Evolutionary conservation across 2,113 vertebrate species (phyloP).

Genomic region (Macquaria ambigua): DNA sequence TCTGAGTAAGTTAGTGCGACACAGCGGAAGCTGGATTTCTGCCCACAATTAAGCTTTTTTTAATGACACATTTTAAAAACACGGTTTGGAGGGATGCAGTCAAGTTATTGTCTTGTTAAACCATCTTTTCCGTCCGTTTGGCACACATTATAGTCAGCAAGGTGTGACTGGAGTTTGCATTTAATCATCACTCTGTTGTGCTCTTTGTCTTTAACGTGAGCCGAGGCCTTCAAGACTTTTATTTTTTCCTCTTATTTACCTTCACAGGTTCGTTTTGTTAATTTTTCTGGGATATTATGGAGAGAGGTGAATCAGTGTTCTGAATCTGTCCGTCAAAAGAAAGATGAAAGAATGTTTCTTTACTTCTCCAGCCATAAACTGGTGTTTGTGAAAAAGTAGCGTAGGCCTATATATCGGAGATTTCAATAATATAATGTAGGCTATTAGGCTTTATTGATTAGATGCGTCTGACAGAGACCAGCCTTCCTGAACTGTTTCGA

Average conservation of each 20-base stretch:
- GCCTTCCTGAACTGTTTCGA: not conserved
- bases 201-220: not conserved
- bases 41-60: not conserved
- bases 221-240: not conserved
- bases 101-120: not conserved
- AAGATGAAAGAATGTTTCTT: not conserved
- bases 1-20: not conserved
- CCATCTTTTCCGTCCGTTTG: not conserved
- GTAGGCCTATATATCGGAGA: not conserved
- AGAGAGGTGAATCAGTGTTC: not conserved
- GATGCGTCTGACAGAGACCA: conserved; percentile 12
- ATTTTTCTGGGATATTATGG: not conserved
- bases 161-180: not conserved
- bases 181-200: too few relatives aligned
- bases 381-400: not conserved
- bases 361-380: not conserved
- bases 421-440: not conserved
- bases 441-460: not conserved
- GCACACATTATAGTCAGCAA: not conserved
- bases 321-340: not conserved
- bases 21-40: not conserved
- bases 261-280: not conserved
- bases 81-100: not conserved
- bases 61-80: not conserved
- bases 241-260: not conserved